Base-by-base conservation (phyloP, 2,888 invertebrate genomes). In the Himalopsyche kuldschensis region DNA sequence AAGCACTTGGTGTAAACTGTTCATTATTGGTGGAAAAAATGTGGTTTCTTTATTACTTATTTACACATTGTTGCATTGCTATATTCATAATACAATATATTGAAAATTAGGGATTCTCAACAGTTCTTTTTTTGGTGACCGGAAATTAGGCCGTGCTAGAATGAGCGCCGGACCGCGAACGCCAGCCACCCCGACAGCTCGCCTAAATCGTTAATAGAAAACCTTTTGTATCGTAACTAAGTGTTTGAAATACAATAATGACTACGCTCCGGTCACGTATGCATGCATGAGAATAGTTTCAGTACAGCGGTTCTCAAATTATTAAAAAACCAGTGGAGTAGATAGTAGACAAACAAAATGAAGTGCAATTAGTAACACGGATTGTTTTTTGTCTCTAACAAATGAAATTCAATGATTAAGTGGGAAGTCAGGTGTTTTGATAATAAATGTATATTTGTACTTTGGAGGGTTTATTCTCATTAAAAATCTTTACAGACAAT, bases 191-290 rank as follows among this genome's bases (percentile, higher is more conserved):
- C 82, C 41, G 84, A 84, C 63, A 84, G 82, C 84, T 84, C 83
- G 82, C 47, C 84, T 82, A 86, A 86, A 86, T 84, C 41, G 82
- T 83, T 86, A 86, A 86, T 86, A 86, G 84, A 86, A 84, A 84
- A 84, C 80, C 84, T 85, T 83, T 86, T 85, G 83, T 84, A 79
- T 77, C 48, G 82, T 77, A 81, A 81, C 32, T 82, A 63, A 84
- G 82, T 81, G 82, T 78, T 79, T 77, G 83, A 78, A 48, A 69
- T 81, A 81, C 84, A 84, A 85, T 82, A 80, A 82, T 78, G 80
- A 78, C 78, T 75, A 24, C 31, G 75, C 75, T 77, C 32, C 55
- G 75, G 81, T 85, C 85, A 85, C 85, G 82, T 85, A 82, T 84
- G 82, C 79, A 55, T 84, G 76, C 85, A 84, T 83, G 81, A 82